Base-by-base conservation (phyloP, 2,797 vertebrate species). In the Pantherophis alleghaniensis region DNA sequence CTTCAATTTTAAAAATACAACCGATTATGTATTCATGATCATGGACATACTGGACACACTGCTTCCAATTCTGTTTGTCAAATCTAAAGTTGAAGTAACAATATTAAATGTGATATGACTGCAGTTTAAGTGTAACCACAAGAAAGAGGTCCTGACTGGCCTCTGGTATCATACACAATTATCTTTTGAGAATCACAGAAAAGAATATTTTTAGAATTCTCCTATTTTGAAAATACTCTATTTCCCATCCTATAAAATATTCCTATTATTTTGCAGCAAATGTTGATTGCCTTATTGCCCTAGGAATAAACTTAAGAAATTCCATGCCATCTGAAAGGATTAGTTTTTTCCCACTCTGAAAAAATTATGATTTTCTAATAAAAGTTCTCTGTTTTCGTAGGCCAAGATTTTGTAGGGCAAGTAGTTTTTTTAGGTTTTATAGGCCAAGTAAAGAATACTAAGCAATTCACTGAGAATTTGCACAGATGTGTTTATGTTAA, bases 1-100 rank as follows among this genome's bases (percentile, higher is more conserved):
- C 94, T 93, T 93, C 93, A 10, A 92, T 94, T n/a, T 94, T 89
- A 92, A 98, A 96, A n/a, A 96, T 4, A 79, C 97, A 98, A 13
- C 97, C 97, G 10, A 57, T 66, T 14, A 95, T 95, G 91, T 90
- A 95, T 24, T 93, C 60, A 37, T 89, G 87, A 4, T 94, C 87
- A 7, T 94, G 24, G 18, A 96, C 69, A n/a, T 98, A 97, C 1
- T 4, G 57, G 16, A 94, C 28, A 32, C 97, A 98, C 0, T 79
- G 4, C 28, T 97, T 94, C 93, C 79, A 87, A 0, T 20, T 93
- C 90, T 89, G 86, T 7, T 87, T 47, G 5, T 32, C 22, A 86
- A 97, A 96, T 42, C 97, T 97, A 28, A 1, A 92, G 83, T 74
- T 24, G 0, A 92, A 86, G 89, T 93, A 95, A 91, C 60, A 88